Evolutionary conservation across 1,140 invertebrate genomes (phyloP).

Genomic region (Drosophila punjabiensis): DNA sequence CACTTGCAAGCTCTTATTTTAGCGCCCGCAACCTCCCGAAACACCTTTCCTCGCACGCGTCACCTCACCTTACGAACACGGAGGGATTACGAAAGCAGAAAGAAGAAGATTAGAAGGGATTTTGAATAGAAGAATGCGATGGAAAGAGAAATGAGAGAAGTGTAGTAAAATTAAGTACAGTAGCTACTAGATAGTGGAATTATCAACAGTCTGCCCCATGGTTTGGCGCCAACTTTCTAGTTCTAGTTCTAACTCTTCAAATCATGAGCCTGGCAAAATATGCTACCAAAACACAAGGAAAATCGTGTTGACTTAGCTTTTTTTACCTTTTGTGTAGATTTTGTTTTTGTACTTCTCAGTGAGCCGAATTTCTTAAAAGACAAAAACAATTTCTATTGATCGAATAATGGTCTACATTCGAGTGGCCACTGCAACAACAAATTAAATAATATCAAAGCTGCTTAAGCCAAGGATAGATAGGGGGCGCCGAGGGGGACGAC

Average conservation of each 20-base stretch:
- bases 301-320: not conserved
- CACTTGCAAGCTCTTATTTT: constrained; percentile 11
- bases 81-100: constrained; percentile 58
- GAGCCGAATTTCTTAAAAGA: not conserved
- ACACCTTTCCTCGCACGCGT: not conserved
- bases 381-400: not conserved
- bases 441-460: constrained; percentile 75
- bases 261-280: not conserved
- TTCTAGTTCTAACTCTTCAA: not conserved
- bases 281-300: not conserved
- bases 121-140: constrained; percentile 4
- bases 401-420: not conserved
- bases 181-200: not conserved
- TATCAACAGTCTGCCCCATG: too few relatives aligned
- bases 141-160: constrained; percentile 20
- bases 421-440: constrained; percentile 36
- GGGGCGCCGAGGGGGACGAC: not conserved
- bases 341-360: too few relatives aligned
- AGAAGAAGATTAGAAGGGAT: constrained; percentile 14
- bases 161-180: constrained; percentile 7
- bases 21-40: constrained; percentile 2
- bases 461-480: constrained; percentile 38
- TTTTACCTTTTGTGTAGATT: too few relatives aligned
- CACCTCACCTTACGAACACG: not conserved
- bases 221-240: too few relatives aligned